Conservation (phyloP, 2,797 vertebrate species). For the Sphenodon punctatus region DNA sequence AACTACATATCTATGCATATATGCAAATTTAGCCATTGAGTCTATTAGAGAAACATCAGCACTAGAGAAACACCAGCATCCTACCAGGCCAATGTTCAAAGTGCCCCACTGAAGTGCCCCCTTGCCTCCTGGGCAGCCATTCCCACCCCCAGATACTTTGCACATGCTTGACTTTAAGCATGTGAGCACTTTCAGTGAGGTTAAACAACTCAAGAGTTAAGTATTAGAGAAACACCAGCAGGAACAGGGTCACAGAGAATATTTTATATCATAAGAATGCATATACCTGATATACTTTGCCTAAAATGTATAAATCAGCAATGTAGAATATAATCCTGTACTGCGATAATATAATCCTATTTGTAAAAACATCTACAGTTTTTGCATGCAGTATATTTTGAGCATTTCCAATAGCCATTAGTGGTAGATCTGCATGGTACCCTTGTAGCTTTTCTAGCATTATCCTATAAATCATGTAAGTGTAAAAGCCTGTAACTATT, state of each 20-base stretch:
- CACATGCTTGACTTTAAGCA: accelerated
- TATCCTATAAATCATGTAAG: accelerated
- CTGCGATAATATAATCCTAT: not conserved
- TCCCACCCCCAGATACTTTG: too few species aligned
- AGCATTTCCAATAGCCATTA: accelerated
- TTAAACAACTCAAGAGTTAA: not conserved
- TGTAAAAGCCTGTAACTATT: accelerated
- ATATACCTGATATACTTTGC: accelerated
- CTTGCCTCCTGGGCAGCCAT: too few species aligned
- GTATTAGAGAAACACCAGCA: too few species aligned
- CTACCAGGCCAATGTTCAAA: too few species aligned
- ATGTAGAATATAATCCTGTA: accelerated
- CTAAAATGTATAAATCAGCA: accelerated
- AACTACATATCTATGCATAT: too few species aligned
- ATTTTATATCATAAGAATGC: accelerated
- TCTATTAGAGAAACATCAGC: too few species aligned
- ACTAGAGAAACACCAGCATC: too few species aligned
- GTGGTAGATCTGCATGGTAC: not conserved
- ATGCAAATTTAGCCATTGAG: too few species aligned
- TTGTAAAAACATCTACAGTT: accelerated
- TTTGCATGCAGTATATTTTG: not conserved
- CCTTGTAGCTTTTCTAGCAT: not conserved
- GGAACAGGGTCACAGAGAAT: accelerated
- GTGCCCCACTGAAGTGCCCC: too few species aligned
- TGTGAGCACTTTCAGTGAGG: too few species aligned